phyloP scores from a whole-genome alignment of 2,888 invertebrate genomes.

The Calephelis perditalis region DNA sequence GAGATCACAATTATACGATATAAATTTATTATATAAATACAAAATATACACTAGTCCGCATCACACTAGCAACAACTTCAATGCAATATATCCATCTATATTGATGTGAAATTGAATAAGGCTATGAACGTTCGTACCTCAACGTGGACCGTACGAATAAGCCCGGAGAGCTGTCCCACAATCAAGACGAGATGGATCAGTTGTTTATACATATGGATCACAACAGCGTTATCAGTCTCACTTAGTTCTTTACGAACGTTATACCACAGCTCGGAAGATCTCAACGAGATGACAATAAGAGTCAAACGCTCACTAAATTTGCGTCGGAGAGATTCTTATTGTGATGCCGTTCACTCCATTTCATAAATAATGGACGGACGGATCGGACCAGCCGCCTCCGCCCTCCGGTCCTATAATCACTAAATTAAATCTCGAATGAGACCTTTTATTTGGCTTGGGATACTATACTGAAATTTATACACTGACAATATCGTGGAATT shows the following conservation, averaged over 20 bases:
- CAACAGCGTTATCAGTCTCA: conserved; percentile 75
- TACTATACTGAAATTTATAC: conserved; percentile 38
- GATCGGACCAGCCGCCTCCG: conserved; percentile 59
- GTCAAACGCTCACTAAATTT: conserved; percentile 44
- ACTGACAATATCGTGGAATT: conserved; percentile 31
- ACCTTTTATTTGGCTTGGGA: conserved; percentile 47
- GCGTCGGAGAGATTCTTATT: conserved; percentile 42
- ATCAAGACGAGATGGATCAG: conserved; percentile 26
- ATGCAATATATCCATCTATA: conserved; percentile 71
- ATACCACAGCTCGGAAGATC: conserved; percentile 58
- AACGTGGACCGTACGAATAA: conserved; percentile 24
- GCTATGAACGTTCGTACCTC: conserved; percentile 22
- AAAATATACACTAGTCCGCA: conserved; percentile 73
- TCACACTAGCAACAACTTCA: conserved; percentile 68
- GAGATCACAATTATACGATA: conserved; percentile 77
- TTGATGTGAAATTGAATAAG: conserved; percentile 66
- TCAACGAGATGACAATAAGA: conserved; percentile 41
- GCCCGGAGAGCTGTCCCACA: conserved; percentile 20
- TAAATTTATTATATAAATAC: conserved; percentile 71
- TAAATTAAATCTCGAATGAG: conserved; percentile 53
- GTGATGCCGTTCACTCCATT: conserved; percentile 39
- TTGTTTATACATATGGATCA: conserved; percentile 41
- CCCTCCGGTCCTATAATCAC: conserved; percentile 44
- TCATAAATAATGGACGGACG: conserved; percentile 52
- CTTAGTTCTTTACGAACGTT: conserved; percentile 73